Percentiles rank a stretch among this genome's conserved stretches.
These are phyloP conservation scores for Tylochromis polylepis DNA, from an alignment of 2,113 vertebrate species.

Conservation along the genomic window DNA sequence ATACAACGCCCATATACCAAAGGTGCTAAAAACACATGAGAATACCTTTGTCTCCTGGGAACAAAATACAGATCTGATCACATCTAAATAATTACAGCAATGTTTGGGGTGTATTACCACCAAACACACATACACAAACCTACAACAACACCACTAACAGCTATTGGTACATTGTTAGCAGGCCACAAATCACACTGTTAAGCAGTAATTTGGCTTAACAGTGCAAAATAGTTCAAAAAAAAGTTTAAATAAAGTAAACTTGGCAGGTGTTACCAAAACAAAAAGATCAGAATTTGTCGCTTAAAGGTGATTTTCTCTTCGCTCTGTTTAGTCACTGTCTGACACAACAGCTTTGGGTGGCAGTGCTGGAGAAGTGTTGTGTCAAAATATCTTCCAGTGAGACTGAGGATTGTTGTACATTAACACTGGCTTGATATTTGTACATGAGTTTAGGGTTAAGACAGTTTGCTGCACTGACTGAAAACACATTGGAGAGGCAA, in stretches of 20 bases:
- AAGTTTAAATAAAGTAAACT: neutral
- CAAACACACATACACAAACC: neutral
- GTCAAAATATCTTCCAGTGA: conserved; percentile 12
- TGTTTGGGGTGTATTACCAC: neutral
- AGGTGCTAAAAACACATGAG: neutral
- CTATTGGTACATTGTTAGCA: neutral
- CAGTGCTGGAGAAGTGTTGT: neutral
- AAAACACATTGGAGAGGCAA: neutral
- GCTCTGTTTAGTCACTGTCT: neutral
- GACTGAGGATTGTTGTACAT: neutral
- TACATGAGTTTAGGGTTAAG: neutral
- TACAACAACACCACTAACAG: neutral
- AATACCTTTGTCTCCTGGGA: neutral
- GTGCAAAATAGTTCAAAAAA: neutral
- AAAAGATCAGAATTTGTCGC: neutral
- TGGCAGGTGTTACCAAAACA: neutral
- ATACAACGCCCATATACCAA: neutral
- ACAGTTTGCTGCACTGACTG: neutral
- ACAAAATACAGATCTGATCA: neutral
- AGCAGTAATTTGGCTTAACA: conserved; percentile 10
- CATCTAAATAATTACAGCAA: neutral
- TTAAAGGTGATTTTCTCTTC: neutral
- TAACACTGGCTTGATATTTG: neutral
- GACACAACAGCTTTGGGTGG: neutral
- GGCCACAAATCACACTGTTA: neutral